phyloP scores from a whole-genome alignment of 2,113 vertebrate species.

The Tetraodon nigroviridis region DNA sequence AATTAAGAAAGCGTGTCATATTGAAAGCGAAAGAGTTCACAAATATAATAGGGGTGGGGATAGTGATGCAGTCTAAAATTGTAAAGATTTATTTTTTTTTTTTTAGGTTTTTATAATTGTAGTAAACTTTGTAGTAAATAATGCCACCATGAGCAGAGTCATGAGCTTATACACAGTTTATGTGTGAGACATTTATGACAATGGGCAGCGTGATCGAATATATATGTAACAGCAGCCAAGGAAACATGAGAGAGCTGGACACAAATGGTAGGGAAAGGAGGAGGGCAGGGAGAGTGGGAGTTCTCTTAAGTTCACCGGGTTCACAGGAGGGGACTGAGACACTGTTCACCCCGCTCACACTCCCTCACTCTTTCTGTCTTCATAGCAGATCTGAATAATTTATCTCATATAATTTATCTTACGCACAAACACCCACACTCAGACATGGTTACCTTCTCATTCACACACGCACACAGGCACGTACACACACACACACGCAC shows the following conservation, averaged over 20 bases:
- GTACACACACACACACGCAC: conserved; percentile 22
- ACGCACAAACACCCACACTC: not conserved
- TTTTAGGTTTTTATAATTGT: too few relatives aligned
- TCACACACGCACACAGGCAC: conserved; percentile 9
- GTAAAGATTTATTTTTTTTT: too few relatives aligned
- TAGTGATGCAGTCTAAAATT: too few relatives aligned
- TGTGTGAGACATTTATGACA: conserved; percentile 17
- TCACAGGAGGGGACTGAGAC: conserved; percentile 57
- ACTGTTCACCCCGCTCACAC: conserved; percentile 39
- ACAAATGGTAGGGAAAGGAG: conserved; percentile 40
- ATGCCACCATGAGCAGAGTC: not conserved
- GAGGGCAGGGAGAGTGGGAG: conserved; percentile 54
- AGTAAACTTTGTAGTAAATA: too few relatives aligned
- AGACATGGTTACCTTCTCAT: not conserved
- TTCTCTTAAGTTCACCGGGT: conserved; percentile 54
- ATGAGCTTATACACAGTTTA: not conserved
- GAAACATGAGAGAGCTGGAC: conserved; percentile 53
- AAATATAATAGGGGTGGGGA: too few relatives aligned
- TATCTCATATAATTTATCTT: conserved; percentile 67
- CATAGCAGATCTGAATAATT: conserved; percentile 61
- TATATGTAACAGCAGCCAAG: conserved; percentile 43
- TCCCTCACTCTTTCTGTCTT: conserved; percentile 21
- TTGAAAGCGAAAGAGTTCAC: not conserved
- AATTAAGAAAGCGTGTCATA: not conserved
- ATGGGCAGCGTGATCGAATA: conserved; percentile 39